phyloP scores from a whole-genome alignment of 2,888 invertebrate species.

The Myopa tessellatipennis region DNA sequence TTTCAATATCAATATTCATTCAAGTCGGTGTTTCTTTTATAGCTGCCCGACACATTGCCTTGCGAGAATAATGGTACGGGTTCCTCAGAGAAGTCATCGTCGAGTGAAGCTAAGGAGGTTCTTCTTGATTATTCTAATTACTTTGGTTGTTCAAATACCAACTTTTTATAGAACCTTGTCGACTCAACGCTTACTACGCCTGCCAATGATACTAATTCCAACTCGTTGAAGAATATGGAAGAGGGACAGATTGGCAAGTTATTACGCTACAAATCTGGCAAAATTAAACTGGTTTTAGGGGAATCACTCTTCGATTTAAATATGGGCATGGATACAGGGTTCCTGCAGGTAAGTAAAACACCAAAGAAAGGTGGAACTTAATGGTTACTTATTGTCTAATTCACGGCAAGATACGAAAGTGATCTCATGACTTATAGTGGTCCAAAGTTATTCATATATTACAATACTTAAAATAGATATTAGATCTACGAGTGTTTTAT shows the following conservation, averaged over 20 bases:
- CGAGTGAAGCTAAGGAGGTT: constrained; percentile 27
- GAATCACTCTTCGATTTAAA: constrained; percentile 72
- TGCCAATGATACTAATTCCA: constrained; percentile 35
- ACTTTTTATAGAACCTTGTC: constrained; percentile 1
- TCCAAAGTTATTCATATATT: neutral
- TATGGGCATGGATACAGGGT: constrained; percentile 72
- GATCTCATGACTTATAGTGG: neutral
- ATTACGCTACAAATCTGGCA: constrained; percentile 72
- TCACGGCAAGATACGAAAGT: too few relatives aligned
- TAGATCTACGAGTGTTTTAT: too few relatives aligned
- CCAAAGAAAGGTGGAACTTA: neutral
- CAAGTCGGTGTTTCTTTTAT: constrained; percentile 16
- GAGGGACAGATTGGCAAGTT: constrained; percentile 74
- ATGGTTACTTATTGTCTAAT: too few relatives aligned
- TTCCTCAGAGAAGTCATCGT: constrained; percentile 34
- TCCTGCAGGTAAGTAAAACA: constrained; percentile 66
- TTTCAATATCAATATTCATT: neutral
- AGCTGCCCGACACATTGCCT: constrained; percentile 63
- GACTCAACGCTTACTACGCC: constrained; percentile 31
- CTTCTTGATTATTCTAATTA: neutral
- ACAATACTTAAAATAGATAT: too few relatives aligned
- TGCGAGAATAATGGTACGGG: constrained; percentile 52
- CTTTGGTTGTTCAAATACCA: neutral
- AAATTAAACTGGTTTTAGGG: constrained; percentile 71
- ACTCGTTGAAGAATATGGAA: constrained; percentile 63